Evolutionary conservation across 2,797 vertebrate species (phyloP).

Genomic region (Eulemur rubriventer): DNA sequence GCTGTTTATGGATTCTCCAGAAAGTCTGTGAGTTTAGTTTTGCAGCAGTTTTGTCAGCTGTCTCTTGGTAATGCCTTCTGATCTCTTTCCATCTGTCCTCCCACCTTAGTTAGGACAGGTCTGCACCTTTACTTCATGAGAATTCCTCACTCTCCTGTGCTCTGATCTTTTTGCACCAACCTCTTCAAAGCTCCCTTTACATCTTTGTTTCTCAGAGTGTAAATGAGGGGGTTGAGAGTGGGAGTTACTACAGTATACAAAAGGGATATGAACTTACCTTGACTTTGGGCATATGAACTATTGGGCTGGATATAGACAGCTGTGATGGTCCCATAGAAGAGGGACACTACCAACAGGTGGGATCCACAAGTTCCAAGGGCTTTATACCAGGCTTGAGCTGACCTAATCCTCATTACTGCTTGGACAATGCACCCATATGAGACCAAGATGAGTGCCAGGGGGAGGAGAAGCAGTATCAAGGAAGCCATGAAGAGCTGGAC

Average conservation of each 20-base stretch:
- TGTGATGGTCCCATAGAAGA: constrained; percentile 52
- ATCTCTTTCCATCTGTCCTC: background rate
- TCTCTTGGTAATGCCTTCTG: background rate
- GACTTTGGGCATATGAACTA: constrained; percentile 22
- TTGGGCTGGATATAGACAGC: constrained; percentile 55
- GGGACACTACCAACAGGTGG: constrained; percentile 54
- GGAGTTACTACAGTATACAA: constrained; percentile 48
- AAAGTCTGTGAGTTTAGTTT: background rate
- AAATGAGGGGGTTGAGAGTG: constrained; percentile 48
- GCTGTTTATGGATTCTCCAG: background rate
- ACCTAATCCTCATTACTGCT: constrained; percentile 52
- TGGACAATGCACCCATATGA: constrained; percentile 35
- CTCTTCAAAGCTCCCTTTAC: constrained; percentile 46
- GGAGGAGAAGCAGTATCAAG: constrained; percentile 28
- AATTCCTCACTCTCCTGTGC: background rate
- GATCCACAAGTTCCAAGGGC: constrained; percentile 73
- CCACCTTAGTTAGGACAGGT: background rate
- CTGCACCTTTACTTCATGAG: background rate
- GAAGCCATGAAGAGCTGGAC: constrained; percentile 50
- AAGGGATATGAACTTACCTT: constrained; percentile 48
- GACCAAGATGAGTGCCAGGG: constrained; percentile 42
- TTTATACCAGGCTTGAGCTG: constrained; percentile 60
- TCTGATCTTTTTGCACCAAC: background rate
- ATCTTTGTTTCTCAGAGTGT: constrained; percentile 71
- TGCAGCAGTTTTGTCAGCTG: background rate